Base-by-base conservation (phyloP, 2,888 invertebrate species). In the Microplitis deprimator region DNA sequence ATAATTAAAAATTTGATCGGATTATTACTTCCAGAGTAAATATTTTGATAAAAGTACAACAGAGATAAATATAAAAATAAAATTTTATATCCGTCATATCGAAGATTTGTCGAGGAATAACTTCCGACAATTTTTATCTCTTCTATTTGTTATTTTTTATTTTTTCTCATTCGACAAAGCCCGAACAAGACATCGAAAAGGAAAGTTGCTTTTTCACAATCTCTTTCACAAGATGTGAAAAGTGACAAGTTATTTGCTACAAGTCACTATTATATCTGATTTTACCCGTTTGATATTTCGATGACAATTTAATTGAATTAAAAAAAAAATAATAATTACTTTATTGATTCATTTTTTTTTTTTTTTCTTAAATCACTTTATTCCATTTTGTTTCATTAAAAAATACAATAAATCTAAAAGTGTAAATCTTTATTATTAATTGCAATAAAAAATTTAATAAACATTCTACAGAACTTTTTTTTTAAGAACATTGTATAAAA, bases 181-280 rank as follows among this genome's bases (percentile, higher is more conserved):
- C 39, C 65, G n/a, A 61, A 40, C 17, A 29, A 73, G 68, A 73
- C 68, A 67, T 70, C 50, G 61, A 60, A 59, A 67, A 72, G 62
- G 77, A 74, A 50, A 50, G 50, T 50, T 50, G 8, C 50, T 8
- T 50, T 50, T 50, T 50, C 13, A 50, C 50, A 50, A 50, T 50
- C 8, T 13, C 50, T 50, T 50, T 50, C 50, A 50, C 61, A 39
- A 16, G 68, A 40, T 68, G 29, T 67, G 70, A 73, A 61, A 67
- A 62, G 68, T 77, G 77, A 79, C 77, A 79, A 77, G 79, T 77
- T 77, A 75, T 77, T 77, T 73, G 75, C 73, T 69, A 68, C 72
- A 73, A 77, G 77, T 75, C 71, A 72, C 40, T 77, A 10, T 7
- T 71, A 16, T 70, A 39, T 39, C 59, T 50, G 13, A 50, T 29